Base-by-base conservation (phyloP, 2,888 invertebrate species). In the Gonocerus acuteangulatus region DNA sequence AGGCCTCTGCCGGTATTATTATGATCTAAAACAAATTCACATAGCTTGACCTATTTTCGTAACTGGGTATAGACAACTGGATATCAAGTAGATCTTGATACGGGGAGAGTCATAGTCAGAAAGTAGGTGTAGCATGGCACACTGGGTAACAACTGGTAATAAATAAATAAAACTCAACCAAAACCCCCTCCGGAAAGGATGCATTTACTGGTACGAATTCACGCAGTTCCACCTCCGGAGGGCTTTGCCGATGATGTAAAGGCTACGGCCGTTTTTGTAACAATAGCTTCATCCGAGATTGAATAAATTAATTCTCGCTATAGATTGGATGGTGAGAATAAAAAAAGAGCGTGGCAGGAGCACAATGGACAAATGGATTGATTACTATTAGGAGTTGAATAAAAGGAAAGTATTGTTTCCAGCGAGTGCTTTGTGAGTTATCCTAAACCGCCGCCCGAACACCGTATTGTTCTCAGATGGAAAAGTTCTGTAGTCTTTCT, bases 321-420 rank as follows among this genome's bases (percentile, higher is more conserved):
- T 52, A 52, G 52, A 52, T 52, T 52, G 39, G 52, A 52, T 52
- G 39, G 21, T 36, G 21, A 52, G 42, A 52, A 52, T 39, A 52
- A 52, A 52, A 51, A 52, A 52, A 52, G 39, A 52, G 36, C 39
- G 52, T 52, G 52, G 18, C 1, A 19, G 39, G 42, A 19, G 18
- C 39, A 52, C 52, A 52, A 52, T 52, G 52, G 52, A 52, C 52
- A 52, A 52, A 52, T 52, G 52, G 23, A 52, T 52, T 52, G 52
- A 52, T 36, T 52, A 52, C 52, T 52, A 52, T 52, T 52, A 52
- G 52, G 36, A 52, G 36, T 52, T 52, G 52, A 52, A 52, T 52
- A 52, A 52, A 52, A 52, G 36, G 52, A 52, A 52, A 52, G 39
- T 39, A 52, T 52, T 52, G 52, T 52, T 52, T 52, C 39, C 21